These are phyloP conservation scores for Chaunax sp. DNA, from an alignment of 2,797 vertebrate genomes.

Conservation along the genomic window DNA sequence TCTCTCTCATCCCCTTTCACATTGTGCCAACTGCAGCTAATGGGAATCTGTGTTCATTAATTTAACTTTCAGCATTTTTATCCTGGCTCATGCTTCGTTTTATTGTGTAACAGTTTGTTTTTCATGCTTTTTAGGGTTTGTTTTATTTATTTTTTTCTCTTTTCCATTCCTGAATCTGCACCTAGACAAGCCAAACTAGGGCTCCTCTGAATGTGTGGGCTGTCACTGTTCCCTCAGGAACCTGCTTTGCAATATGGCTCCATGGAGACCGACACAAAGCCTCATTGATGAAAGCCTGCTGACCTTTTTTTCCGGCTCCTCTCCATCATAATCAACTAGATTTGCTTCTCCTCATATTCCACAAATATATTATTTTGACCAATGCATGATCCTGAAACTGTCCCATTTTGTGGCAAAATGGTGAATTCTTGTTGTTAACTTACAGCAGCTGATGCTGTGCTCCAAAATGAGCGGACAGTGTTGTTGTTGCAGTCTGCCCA, in stretches of 20 bases:
- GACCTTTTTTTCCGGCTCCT: conserved; percentile 34
- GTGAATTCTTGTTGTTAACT: conserved; percentile 39
- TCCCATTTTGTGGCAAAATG: neutral
- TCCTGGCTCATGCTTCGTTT: no score
- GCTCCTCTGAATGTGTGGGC: conserved; percentile 48
- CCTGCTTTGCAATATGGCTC: conserved; percentile 52
- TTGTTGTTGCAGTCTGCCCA: conserved; percentile 67
- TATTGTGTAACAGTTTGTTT: no score
- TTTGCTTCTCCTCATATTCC: conserved; percentile 4
- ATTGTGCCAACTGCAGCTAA: no score
- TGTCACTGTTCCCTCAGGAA: conserved; percentile 47
- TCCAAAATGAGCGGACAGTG: conserved; percentile 78
- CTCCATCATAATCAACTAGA: neutral
- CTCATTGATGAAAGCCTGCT: conserved; percentile 64
- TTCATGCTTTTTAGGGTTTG: neutral
- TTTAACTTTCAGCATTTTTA: no score
- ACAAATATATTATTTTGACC: conserved; percentile 5
- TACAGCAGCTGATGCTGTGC: conserved; percentile 64
- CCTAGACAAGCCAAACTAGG: neutral
- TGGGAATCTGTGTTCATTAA: no score
- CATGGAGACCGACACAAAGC: conserved; percentile 73
- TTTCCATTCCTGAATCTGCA: neutral
- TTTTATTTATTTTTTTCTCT: neutral
- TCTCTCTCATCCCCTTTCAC: no score
- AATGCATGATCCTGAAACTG: neutral